phyloP scores from a whole-genome alignment of 64 coral and sea anemone species.

The Stylophora pistillata region DNA sequence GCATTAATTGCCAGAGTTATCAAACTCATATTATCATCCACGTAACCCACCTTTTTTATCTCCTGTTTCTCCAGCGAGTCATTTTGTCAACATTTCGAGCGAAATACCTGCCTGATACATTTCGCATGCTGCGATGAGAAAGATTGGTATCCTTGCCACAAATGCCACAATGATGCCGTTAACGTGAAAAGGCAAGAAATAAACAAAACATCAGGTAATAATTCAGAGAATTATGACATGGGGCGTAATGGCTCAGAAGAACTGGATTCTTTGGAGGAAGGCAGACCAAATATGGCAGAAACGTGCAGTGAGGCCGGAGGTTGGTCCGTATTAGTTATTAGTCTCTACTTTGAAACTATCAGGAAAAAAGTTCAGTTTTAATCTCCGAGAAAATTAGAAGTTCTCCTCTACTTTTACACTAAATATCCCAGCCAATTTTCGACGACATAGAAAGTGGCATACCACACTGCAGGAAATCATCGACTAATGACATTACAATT shows the following conservation, averaged over 20 bases:
- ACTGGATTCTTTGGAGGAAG: background rate
- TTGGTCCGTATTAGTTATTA: background rate
- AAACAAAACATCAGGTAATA: background rate
- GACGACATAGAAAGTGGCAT: too few species aligned
- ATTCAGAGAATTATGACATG: background rate
- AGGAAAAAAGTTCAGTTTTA: too few species aligned
- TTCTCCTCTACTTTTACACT: too few species aligned
- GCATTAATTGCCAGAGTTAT: too few species aligned
- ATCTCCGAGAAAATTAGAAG: too few species aligned
- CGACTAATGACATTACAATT: background rate
- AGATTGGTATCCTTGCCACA: constrained; percentile 11
- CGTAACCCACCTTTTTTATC: background rate
- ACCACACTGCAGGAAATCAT: too few species aligned
- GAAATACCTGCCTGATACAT: constrained; percentile 26
- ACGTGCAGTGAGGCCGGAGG: background rate
- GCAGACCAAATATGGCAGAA: background rate
- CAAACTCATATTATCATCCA: too few species aligned
- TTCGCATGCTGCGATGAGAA: constrained; percentile 21
- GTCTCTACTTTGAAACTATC: background rate
- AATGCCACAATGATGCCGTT: constrained; percentile 32
- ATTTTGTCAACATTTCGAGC: constrained; percentile 33
- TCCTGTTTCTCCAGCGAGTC: background rate
- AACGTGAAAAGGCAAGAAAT: background rate
- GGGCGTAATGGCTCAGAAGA: background rate
- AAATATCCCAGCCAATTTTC: too few species aligned